Evolutionary conservation across 1,140 invertebrate species (phyloP).

Genomic region (Pristionchus pacificus): DNA sequence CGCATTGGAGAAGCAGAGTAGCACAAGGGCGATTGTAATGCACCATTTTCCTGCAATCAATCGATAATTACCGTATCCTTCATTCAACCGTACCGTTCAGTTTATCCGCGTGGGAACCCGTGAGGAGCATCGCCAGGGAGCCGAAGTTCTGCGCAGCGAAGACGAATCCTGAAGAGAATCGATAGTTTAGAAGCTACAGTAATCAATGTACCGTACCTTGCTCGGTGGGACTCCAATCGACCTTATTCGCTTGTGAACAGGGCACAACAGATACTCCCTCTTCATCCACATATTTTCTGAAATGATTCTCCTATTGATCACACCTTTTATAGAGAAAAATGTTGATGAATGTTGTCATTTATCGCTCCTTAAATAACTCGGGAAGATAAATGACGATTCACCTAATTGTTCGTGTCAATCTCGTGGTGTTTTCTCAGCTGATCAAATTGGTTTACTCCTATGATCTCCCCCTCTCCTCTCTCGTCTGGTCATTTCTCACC

Average conservation of each 20-base stretch:
- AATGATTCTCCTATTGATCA: conserved; percentile 1
- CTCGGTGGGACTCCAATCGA: conserved; percentile 45
- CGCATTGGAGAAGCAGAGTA: conserved; percentile 48
- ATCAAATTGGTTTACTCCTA: too few relatives aligned
- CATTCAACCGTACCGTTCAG: conserved; percentile 42
- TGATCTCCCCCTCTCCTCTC: too few relatives aligned
- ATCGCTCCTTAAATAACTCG: too few relatives aligned
- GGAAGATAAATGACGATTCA: neutral
- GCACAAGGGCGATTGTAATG: conserved; percentile 41
- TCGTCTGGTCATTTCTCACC: too few relatives aligned
- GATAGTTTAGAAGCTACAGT: neutral
- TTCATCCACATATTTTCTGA: conserved; percentile 9
- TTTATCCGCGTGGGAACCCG: conserved; percentile 49
- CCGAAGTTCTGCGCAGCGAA: conserved; percentile 55
- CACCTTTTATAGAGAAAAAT: neutral
- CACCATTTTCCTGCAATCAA: conserved; percentile 41
- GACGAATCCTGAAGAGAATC: conserved; percentile 41
- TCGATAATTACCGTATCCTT: neutral
- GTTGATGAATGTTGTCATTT: neutral
- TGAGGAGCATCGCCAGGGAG: conserved; percentile 48
- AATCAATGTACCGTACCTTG: conserved; percentile 33
- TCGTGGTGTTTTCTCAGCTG: too few relatives aligned
- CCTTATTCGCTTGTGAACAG: conserved; percentile 37
- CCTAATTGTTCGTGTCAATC: too few relatives aligned
- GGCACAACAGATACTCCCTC: conserved; percentile 41